phyloP scores from a whole-genome alignment of 2,113 vertebrate species.

The Mastomys natalensis region DNA sequence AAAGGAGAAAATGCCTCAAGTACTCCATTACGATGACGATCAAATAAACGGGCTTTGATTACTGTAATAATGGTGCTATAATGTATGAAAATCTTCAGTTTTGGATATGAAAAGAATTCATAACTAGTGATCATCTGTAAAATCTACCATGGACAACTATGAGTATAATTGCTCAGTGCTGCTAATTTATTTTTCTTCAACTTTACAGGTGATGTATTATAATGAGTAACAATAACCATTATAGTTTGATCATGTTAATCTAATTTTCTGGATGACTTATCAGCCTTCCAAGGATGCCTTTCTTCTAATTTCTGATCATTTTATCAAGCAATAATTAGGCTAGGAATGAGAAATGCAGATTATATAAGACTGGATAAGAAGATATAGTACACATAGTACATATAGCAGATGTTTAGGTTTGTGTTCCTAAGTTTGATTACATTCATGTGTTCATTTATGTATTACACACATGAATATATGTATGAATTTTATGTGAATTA shows the following conservation, averaged over 20 bases:
- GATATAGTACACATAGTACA: constrained; percentile 73
- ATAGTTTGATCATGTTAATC: constrained; percentile 86
- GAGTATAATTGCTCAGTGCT: constrained; percentile 61
- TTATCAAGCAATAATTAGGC: constrained; percentile 84
- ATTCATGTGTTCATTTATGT: constrained; percentile 64
- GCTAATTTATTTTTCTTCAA: constrained; percentile 74
- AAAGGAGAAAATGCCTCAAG: constrained; percentile 70
- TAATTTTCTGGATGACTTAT: constrained; percentile 88
- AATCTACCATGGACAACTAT: constrained; percentile 66
- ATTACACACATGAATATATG: neutral
- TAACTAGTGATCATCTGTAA: constrained; percentile 72
- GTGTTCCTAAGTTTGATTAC: constrained; percentile 65
- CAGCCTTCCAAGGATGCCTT: constrained; percentile 87
- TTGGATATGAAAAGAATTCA: constrained; percentile 63
- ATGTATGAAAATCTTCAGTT: constrained; percentile 70
- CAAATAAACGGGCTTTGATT: constrained; percentile 72
- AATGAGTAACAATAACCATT: constrained; percentile 85
- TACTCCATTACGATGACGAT: constrained; percentile 70
- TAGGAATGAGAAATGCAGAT: constrained; percentile 84
- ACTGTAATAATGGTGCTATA: constrained; percentile 61
- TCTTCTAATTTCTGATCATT: constrained; percentile 86
- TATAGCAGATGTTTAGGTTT: constrained; percentile 61
- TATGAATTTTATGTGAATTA: neutral
- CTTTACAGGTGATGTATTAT: constrained; percentile 86
- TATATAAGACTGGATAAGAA: constrained; percentile 77